These are phyloP conservation scores for Chrysochloris asiatica DNA, from an alignment of 2,113 vertebrate genomes.

Conservation along the genomic window DNA sequence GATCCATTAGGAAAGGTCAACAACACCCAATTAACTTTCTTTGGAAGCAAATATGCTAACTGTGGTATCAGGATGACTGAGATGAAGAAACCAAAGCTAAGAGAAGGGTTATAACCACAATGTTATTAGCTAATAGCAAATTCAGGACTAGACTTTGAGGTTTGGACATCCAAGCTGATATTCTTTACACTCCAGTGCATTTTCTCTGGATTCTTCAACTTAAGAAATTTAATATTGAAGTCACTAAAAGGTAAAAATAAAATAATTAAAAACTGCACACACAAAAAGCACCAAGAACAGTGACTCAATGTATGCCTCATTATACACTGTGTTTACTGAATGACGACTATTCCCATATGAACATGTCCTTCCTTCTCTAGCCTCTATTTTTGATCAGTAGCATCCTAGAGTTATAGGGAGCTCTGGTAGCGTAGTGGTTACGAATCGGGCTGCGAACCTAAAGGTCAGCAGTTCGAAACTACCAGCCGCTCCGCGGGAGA, in stretches of 20 bases:
- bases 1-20: background rate
- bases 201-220: background rate
- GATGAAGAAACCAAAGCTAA: background rate
- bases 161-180: conserved; percentile 6
- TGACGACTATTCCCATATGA: background rate
- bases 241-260: background rate
- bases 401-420: too few species aligned
- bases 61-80: background rate
- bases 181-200: background rate
- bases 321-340: background rate
- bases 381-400: conserved; percentile 7
- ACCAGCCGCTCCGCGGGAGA: too few species aligned
- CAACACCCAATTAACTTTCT: background rate
- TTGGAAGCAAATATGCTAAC: background rate
- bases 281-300: background rate
- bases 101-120: background rate
- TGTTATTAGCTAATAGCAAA: background rate
- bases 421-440: too few species aligned
- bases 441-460: too few species aligned
- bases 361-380: background rate
- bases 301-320: background rate
- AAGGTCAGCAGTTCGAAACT: too few species aligned
- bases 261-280: background rate
- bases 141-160: background rate
- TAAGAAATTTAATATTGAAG: conserved; percentile 4